Percentiles rank a stretch among this genome's conserved stretches.
Evolutionary conservation across 2,113 vertebrate genomes (phyloP).

Genomic region (Eretmochelys imbricata): DNA sequence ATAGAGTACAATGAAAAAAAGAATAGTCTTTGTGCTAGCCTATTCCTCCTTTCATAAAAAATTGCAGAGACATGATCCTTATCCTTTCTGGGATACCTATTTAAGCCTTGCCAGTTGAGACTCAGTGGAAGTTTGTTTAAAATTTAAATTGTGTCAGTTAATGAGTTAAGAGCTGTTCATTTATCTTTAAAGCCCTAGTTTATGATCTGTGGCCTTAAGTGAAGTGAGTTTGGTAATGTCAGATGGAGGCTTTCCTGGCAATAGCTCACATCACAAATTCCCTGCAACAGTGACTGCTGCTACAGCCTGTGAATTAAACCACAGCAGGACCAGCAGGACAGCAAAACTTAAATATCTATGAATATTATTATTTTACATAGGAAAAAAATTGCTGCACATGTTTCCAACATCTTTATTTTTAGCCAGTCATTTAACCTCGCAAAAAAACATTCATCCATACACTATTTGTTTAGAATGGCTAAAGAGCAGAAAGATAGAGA

Average conservation of each 20-base stretch:
- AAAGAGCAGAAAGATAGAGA: background rate
- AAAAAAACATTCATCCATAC: background rate
- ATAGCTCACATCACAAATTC: background rate
- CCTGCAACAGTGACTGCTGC: background rate
- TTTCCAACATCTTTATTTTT: background rate
- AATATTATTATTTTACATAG: background rate
- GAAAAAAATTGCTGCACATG: fast-evolving
- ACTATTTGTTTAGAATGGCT: background rate
- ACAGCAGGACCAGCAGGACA: background rate
- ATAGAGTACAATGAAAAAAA: background rate
- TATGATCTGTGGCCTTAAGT: background rate
- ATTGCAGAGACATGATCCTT: background rate
- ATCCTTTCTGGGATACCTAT: background rate
- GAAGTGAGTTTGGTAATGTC: background rate
- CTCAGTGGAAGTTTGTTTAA: background rate
- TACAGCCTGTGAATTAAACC: background rate
- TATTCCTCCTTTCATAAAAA: background rate
- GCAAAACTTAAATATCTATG: background rate
- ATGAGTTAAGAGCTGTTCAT: slow-evolving; percentile 18
- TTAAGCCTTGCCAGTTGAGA: background rate
- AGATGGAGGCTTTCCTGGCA: background rate
- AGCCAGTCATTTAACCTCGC: background rate
- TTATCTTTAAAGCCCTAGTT: slow-evolving; percentile 24
- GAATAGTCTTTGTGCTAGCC: background rate
- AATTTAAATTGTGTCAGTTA: slow-evolving; percentile 19